Evolutionary conservation across 2,113 vertebrate species (phyloP).

Genomic region (human): DNA sequence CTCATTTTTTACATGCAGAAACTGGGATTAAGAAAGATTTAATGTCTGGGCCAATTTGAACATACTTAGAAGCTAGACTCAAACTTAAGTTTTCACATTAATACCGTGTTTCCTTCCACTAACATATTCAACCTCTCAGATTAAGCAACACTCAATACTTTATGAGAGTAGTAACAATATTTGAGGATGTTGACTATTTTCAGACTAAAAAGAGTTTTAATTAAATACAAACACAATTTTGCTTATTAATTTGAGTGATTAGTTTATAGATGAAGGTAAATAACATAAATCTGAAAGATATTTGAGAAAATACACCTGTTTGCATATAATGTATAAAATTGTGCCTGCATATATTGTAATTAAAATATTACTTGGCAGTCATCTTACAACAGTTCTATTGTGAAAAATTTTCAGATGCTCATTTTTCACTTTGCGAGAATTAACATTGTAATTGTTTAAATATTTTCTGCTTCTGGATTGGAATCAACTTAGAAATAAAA

Average conservation of each 20-base stretch:
- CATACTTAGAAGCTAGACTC: background rate
- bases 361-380: background rate
- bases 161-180: background rate
- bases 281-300: background rate
- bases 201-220: background rate
- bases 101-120: background rate
- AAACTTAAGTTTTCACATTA: background rate
- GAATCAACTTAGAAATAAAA: background rate
- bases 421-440: background rate
- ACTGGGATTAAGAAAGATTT: background rate
- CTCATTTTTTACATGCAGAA: background rate
- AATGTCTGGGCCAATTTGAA: background rate
- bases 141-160: background rate
- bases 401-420: background rate
- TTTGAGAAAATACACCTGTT: background rate
- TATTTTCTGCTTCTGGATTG: background rate
- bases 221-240: background rate
- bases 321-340: background rate
- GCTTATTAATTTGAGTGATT: background rate
- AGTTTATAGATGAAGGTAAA: background rate
- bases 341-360: background rate
- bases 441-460: slow-evolving; percentile 14
- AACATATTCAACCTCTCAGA: background rate
- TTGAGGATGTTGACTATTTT: background rate
- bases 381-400: background rate